Evolutionary conservation across 2,888 invertebrate genomes (phyloP), one percentile per base, ranked within the genome.

Genomic region (Apamea epomidion): DNA sequence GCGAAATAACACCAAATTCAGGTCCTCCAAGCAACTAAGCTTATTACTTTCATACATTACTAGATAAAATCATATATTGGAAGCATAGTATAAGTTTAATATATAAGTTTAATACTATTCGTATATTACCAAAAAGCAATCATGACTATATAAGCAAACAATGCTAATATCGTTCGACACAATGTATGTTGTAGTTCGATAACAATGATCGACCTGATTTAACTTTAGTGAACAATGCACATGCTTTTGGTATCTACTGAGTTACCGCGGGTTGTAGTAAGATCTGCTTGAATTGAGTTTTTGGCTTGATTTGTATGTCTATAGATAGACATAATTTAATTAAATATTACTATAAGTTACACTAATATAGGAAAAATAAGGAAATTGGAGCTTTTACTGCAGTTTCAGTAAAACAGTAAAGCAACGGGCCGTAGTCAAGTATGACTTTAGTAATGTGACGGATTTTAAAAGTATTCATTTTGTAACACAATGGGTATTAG

Each of bases 161-260:
- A 32, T 78, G 42, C 42, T 71, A 74, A 83, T 60, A 79, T 29
- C 25, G 32, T 42, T 21, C 60, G 69, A 77, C 64, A 79, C 68
- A 81, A 65, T 78, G 73, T 78, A 76, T 42, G 42, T 42, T 73
- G 74, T 58, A 77, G 75, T 64, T 85, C 73, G 37, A 87, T 85
- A 58, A 42, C 70, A 84, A 76, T 84, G 74, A 60, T 60, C 74
- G 65, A 87, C 78, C 78, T 60, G 87, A 87, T 87, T 76, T 75
- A 85, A 85, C 80, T 85, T 84, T 73, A 51, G 62, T 21, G 69
- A 76, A 87, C 85, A 84, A 79, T 85, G 75, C 88, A 84, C 87
- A 75, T 87, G 80, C 69, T 42, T 64, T 73, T 48, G 18, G 58
- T 70, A 48, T 67, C 48, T 74, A 65, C 69, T 60, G 45, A 76